Conservation (phyloP, 2,888 invertebrate species). For the Dexiosoma caninum region DNA sequence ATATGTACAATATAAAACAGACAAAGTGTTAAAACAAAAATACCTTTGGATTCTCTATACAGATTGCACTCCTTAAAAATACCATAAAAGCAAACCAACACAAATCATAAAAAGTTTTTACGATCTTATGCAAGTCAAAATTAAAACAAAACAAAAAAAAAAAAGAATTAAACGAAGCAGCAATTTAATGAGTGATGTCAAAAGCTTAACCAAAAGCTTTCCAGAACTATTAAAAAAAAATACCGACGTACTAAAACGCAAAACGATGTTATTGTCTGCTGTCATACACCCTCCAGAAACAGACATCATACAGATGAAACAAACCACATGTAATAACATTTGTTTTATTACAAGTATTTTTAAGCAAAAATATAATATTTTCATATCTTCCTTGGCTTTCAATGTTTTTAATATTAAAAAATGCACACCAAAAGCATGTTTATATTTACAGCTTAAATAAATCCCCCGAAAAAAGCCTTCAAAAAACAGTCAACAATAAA, state of each 20-base stretch:
- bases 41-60: neutral
- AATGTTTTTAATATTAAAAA: slow-evolving; percentile 31
- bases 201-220: slow-evolving; percentile 19
- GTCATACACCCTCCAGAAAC: slow-evolving; percentile 58
- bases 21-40: neutral
- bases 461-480: slow-evolving; percentile 58
- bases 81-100: neutral
- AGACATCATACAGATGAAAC: slow-evolving; percentile 38
- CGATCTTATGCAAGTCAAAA: slow-evolving; percentile 34
- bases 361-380: neutral
- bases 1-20: neutral
- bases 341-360: slow-evolving; percentile 43
- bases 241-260: slow-evolving; percentile 13
- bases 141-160: slow-evolving; percentile 22
- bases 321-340: slow-evolving; percentile 50
- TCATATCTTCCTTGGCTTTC: neutral
- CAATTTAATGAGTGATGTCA: slow-evolving; percentile 59
- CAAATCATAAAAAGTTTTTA: slow-evolving; percentile 58
- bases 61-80: neutral
- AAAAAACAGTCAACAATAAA: slow-evolving; percentile 55
- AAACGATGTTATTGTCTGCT: slow-evolving; percentile 16
- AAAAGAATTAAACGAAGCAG: slow-evolving; percentile 7
- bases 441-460: slow-evolving; percentile 60
- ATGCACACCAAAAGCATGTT: slow-evolving; percentile 63
- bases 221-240: neutral